phyloP scores from a whole-genome alignment of 2,113 vertebrate species.

The Epinephelus fuscoguttatus region DNA sequence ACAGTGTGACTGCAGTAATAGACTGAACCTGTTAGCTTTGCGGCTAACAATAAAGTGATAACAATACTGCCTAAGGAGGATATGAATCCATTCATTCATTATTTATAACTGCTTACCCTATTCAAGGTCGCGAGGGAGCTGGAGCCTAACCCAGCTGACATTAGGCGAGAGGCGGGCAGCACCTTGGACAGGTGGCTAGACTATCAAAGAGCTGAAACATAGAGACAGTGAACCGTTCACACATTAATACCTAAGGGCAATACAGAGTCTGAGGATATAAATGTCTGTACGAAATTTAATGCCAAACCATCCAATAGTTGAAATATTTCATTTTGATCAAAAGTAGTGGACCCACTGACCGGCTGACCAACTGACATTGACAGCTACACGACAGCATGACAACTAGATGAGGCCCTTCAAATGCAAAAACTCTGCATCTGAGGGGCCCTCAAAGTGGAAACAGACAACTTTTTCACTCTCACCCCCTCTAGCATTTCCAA shows the following conservation, averaged over 20 bases:
- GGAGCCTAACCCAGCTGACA: too few relatives aligned
- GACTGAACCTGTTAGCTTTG: not conserved
- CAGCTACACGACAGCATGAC: not conserved
- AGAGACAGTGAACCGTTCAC: too few relatives aligned
- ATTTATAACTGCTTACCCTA: too few relatives aligned
- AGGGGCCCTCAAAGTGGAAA: not conserved
- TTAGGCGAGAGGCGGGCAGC: too few relatives aligned
- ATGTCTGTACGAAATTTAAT: not conserved
- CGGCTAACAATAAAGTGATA: not conserved
- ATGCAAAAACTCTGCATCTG: not conserved
- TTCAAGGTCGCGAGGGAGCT: too few relatives aligned
- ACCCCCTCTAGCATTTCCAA: too few relatives aligned
- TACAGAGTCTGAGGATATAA: too few relatives aligned
- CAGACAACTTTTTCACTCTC: too few relatives aligned
- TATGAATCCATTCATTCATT: not conserved
- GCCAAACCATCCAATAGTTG: not conserved
- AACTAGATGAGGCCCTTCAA: not conserved
- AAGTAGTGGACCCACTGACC: not conserved
- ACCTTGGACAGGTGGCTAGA: too few relatives aligned
- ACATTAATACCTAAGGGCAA: too few relatives aligned
- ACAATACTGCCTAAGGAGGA: not conserved
- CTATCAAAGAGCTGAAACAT: too few relatives aligned
- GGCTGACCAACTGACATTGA: not conserved
- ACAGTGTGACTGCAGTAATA: too few relatives aligned
- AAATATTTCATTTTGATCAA: not conserved